Evolutionary conservation across 2,113 vertebrate species (phyloP).

Genomic region (Rafetus swinhoei): DNA sequence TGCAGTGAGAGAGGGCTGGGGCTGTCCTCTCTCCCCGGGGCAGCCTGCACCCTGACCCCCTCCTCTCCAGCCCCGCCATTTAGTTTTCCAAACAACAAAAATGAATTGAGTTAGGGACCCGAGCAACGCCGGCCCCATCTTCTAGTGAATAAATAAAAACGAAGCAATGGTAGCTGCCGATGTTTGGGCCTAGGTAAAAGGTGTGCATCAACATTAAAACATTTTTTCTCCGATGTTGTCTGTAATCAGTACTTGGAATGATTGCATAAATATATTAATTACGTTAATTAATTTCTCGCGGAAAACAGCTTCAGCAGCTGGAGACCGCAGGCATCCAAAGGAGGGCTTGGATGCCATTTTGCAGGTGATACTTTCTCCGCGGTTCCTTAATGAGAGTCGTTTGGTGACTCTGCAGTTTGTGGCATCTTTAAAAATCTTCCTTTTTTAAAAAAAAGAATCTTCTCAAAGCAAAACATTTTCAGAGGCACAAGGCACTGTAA

Average conservation of each 20-base stretch:
- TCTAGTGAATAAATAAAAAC: background rate
- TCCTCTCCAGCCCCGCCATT: too few species aligned
- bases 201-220: background rate
- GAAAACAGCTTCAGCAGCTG: conserved; percentile 26
- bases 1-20: too few species aligned
- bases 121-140: too few species aligned
- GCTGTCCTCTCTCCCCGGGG: too few species aligned
- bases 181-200: background rate
- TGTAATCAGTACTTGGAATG: conserved; percentile 48
- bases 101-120: too few species aligned
- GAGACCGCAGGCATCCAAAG: conserved; percentile 38
- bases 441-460: background rate
- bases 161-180: fast-evolving
- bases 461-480: fast-evolving
- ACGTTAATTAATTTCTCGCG: conserved; percentile 49
- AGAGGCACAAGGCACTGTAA: background rate
- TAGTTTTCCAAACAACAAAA: too few species aligned
- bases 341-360: background rate
- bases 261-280: conserved; percentile 65
- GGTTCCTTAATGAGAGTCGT: conserved; percentile 8
- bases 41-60: too few species aligned
- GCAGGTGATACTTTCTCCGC: background rate
- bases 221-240: conserved; percentile 33
- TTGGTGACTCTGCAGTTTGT: background rate
- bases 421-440: background rate